Evolutionary conservation across 92 coral and sea anemone genomes (phyloP).

Genomic region (Isaurus tuberculatus): DNA sequence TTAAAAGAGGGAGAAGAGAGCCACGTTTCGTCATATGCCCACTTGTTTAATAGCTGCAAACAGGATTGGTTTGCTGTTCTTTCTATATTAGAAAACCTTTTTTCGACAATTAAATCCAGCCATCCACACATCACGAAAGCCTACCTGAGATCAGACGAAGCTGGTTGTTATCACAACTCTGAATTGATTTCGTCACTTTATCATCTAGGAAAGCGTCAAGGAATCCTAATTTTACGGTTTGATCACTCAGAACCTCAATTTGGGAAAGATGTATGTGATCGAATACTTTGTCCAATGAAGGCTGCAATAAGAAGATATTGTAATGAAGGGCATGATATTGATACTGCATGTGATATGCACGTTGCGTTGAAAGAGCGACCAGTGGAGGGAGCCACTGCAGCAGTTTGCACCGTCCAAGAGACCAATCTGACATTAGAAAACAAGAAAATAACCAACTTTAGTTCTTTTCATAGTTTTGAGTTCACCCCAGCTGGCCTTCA

Average conservation of each 20-base stretch:
- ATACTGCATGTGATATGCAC: not conserved
- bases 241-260: constrained; percentile 14
- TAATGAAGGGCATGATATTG: not conserved
- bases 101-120: constrained; percentile 33
- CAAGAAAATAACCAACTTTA: not conserved
- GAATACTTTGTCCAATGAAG: constrained; percentile 19
- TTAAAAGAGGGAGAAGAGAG: not conserved
- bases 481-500: not conserved
- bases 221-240: not conserved
- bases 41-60: constrained; percentile 46
- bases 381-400: not conserved
- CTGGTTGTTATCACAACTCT: constrained; percentile 61
- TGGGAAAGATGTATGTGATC: constrained; percentile 12
- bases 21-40: constrained; percentile 55
- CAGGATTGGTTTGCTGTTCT: constrained; percentile 71
- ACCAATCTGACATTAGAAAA: not conserved
- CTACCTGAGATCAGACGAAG: constrained; percentile 56
- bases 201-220: not conserved
- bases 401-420: not conserved
- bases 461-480: not conserved
- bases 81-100: constrained; percentile 53
- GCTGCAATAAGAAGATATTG: not conserved
- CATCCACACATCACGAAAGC: constrained; percentile 30
- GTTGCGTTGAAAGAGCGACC: not conserved
- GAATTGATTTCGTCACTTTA: constrained; percentile 31